These are phyloP conservation scores for Archips xylosteana DNA, from an alignment of 2,888 invertebrate genomes.

Conservation along the genomic window DNA sequence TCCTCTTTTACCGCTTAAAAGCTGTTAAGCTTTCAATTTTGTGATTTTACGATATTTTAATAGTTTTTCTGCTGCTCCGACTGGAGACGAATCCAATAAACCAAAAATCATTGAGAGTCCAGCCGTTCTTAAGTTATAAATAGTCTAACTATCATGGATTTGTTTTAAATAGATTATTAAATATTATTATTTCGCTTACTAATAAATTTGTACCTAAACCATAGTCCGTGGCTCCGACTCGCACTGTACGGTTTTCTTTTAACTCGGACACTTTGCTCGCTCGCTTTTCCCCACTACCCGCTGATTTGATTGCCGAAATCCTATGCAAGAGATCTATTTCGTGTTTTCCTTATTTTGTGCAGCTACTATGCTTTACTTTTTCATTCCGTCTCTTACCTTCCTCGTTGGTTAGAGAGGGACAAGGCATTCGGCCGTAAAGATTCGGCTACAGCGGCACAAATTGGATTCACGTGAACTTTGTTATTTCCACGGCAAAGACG, in stretches of 20 bases:
- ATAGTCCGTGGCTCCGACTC: not conserved
- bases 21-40: too few relatives aligned
- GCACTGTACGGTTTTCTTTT: not conserved
- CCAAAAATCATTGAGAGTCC: too few relatives aligned
- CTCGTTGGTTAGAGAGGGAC: not conserved
- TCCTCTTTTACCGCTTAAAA: too few relatives aligned
- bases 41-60: too few relatives aligned
- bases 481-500: slow-evolving; percentile 18
- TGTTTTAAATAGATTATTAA: too few relatives aligned
- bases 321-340: slow-evolving; percentile 23
- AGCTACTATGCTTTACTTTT: slow-evolving; percentile 4
- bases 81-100: too few relatives aligned
- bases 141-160: too few relatives aligned
- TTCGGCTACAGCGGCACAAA: slow-evolving; percentile 11
- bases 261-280: not conserved
- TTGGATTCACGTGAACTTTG: slow-evolving; percentile 20
- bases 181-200: too few relatives aligned
- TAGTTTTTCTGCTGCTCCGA: too few relatives aligned
- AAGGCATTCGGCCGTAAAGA: not conserved
- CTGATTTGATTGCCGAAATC: slow-evolving; percentile 30
- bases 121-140: too few relatives aligned
- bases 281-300: not conserved
- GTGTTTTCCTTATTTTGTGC: slow-evolving; percentile 17
- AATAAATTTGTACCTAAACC: too few relatives aligned
- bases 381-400: not conserved